Evolutionary conservation across 2,888 invertebrate species (phyloP).

Genomic region (Acronicta psi): DNA sequence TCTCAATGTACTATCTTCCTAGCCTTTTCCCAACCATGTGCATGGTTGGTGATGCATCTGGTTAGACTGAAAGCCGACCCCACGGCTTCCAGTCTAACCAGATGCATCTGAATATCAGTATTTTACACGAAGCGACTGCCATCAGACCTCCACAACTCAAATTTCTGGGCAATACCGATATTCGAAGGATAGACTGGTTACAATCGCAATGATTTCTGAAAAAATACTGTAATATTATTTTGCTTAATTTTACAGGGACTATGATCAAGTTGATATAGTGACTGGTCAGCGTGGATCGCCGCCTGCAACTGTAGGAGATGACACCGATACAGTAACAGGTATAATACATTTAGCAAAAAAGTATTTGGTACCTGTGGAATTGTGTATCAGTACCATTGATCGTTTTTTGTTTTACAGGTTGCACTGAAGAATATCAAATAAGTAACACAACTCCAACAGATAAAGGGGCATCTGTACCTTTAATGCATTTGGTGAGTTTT

Average conservation of each 20-base stretch:
- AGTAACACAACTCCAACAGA: slow-evolving; percentile 71
- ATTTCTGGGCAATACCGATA: too few relatives aligned
- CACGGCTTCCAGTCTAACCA: too few relatives aligned
- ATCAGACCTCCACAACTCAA: too few relatives aligned
- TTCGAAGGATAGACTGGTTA: too few relatives aligned
- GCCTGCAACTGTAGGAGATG: slow-evolving; percentile 65
- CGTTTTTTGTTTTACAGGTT: slow-evolving; percentile 54
- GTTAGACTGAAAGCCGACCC: too few relatives aligned
- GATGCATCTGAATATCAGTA: too few relatives aligned
- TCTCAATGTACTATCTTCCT: too few relatives aligned
- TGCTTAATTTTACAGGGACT: slow-evolving; percentile 67
- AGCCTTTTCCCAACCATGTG: too few relatives aligned
- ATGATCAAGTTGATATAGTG: slow-evolving; percentile 83
- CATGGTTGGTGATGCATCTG: too few relatives aligned
- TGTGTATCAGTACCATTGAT: not conserved
- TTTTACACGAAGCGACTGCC: too few relatives aligned
- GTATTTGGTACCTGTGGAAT: not conserved
- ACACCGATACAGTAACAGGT: slow-evolving; percentile 66
- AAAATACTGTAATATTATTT: too few relatives aligned
- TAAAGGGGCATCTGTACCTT: slow-evolving; percentile 80
- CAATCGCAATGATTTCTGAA: too few relatives aligned
- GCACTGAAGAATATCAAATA: slow-evolving; percentile 78
- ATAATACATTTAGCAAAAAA: not conserved
- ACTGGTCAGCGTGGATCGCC: slow-evolving; percentile 75
- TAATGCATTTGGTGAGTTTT: slow-evolving; percentile 85